Evolutionary conservation across 2,797 vertebrate genomes (phyloP).

Genomic region (Varecia variegata): DNA sequence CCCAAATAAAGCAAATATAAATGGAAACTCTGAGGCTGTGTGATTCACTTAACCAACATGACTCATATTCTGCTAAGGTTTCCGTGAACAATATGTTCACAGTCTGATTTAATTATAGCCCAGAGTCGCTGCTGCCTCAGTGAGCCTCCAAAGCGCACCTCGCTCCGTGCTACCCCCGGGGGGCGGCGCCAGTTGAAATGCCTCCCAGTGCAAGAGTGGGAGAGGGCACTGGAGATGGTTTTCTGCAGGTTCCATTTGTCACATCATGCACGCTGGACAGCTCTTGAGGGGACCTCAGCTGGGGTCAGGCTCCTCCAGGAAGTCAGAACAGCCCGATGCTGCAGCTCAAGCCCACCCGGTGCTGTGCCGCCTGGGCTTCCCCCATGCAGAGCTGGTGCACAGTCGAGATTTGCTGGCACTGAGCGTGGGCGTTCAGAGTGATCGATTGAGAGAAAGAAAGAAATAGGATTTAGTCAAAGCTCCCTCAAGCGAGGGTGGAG

Average conservation of each 20-base stretch:
- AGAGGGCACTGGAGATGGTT: background rate
- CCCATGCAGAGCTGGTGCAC: background rate
- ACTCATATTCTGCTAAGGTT: slow-evolving; percentile 75
- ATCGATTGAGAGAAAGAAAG: slow-evolving; percentile 17
- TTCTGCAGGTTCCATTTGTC: background rate
- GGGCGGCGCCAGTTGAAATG: background rate
- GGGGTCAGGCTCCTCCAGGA: background rate
- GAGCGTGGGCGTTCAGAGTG: background rate
- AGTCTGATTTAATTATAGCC: slow-evolving; percentile 77
- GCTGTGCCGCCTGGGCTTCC: background rate
- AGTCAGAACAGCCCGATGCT: background rate
- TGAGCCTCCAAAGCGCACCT: background rate
- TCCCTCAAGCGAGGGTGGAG: background rate
- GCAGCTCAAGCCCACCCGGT: background rate
- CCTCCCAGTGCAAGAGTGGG: background rate
- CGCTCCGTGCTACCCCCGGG: background rate
- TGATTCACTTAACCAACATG: slow-evolving; percentile 68
- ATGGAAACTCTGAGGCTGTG: slow-evolving; percentile 59
- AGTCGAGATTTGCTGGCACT: background rate
- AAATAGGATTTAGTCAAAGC: slow-evolving; percentile 37
- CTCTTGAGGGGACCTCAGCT: background rate
- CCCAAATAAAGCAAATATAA: slow-evolving; percentile 58
- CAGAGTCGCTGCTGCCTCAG: slow-evolving; percentile 22
- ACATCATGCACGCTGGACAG: fast-evolving
- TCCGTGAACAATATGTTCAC: slow-evolving; percentile 72